Evolutionary conservation across 2,888 invertebrate species (phyloP), one percentile per base, ranked within the genome.

Genomic region (Sminthurides aquaticus): DNA sequence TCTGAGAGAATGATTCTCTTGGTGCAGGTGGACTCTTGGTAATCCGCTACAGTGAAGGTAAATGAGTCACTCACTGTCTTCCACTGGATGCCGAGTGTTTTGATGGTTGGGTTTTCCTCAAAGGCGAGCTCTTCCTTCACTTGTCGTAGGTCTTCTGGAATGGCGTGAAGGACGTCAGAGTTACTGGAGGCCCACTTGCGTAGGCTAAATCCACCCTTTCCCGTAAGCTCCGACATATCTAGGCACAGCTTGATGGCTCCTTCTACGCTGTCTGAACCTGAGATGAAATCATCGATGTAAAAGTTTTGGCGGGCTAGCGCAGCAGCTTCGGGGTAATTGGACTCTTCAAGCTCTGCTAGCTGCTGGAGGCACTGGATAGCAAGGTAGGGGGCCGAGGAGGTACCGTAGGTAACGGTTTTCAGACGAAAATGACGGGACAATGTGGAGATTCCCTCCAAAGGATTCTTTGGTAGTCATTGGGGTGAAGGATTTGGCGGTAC

Each of bases 231-330:
- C 22, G 64, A 60, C 2, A 74, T n/a, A 25, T 69, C 54, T 2
- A 57, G 1, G 57, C 70, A 65, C 1, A 69, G 22, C 5, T 67
- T 8, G 0, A 72, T 71, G 5, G 68, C 68, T 1, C 69, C n/a
- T 20, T 69, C 62, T 22, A 64, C 29, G n/a, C 68, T 60, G 24
- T 66, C 55, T 1, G 67, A 66, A 15, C 75, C 75, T n/a, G 69
- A 59, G 25, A 76, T 57, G 0, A 75, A 61, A 65, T 77, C 76
- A 60, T 77, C 76, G 8, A 78, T 73, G 55, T 78, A 78, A 60
- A 76, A 74, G 15, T 60, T 28, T 3, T 20, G 15, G 1, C 1
- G 22, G 15, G 43, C 15, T n/a, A 65, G 60, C 28, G 70, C 49
- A 3, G 69, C 54, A 2, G 68, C 71, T 24, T 54, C 2, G 3